A percentile compares a stretch with the other conserved stretches of the same genome.
phyloP scores from a whole-genome alignment of 2,888 invertebrate species.

The Halocaridina rubra region DNA sequence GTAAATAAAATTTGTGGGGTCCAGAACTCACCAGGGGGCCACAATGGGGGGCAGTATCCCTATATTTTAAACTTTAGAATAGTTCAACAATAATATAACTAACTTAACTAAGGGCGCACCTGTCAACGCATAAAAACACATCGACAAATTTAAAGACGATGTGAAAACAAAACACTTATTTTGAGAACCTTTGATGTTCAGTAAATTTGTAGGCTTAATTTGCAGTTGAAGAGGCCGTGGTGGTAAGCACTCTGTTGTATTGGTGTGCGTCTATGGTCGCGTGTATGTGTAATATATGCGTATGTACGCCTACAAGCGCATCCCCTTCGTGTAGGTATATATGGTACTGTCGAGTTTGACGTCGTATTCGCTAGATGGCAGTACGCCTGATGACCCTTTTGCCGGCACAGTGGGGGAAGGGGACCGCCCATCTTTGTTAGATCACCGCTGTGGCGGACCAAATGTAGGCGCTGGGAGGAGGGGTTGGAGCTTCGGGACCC shows the following conservation, averaged over 20 bases:
- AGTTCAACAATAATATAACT: too few species aligned
- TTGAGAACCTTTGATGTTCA: too few species aligned
- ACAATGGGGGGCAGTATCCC: too few species aligned
- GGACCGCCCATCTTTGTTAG: neutral
- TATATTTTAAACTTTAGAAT: too few species aligned
- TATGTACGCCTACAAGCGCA: neutral
- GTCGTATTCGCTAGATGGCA: conserved; percentile 30
- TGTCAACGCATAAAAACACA: too few species aligned
- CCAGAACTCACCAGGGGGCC: too few species aligned
- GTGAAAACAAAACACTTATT: too few species aligned
- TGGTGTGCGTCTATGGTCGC: neutral
- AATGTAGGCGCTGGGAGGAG: neutral
- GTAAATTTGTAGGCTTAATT: too few species aligned
- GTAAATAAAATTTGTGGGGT: too few species aligned
- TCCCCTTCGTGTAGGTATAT: neutral
- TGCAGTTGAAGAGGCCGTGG: neutral
- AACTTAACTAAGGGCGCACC: too few species aligned
- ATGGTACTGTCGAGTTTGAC: neutral
- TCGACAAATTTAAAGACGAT: too few species aligned
- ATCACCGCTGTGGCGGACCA: neutral
- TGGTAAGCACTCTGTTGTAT: neutral
- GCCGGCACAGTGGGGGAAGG: neutral
- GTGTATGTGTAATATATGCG: neutral
- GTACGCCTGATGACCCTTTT: conserved; percentile 23
- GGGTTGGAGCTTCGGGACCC: neutral